Percentiles rank a stretch among this genome's conserved stretches.
phyloP scores from a whole-genome alignment of 2,113 vertebrate genomes.

The Pitta sordida region DNA sequence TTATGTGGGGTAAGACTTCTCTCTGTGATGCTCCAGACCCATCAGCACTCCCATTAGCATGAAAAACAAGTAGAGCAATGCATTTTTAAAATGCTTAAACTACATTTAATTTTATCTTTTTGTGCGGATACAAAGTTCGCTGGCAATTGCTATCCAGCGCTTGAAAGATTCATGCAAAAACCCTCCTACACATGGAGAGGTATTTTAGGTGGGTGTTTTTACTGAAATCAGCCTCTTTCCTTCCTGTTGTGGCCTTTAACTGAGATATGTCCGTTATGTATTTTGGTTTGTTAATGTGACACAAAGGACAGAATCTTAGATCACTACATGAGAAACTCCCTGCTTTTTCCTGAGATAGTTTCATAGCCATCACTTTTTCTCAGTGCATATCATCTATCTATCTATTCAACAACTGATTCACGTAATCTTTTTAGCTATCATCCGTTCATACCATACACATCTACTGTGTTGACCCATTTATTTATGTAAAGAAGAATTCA shows the following conservation, averaged over 20 bases:
- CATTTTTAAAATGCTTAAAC: not conserved
- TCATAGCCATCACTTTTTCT: not conserved
- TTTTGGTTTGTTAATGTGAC: not conserved
- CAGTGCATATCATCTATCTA: too few relatives aligned
- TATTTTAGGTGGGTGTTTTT: not conserved
- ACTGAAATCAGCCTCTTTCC: conserved; percentile 6
- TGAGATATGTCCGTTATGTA: not conserved
- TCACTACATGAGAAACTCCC: not conserved
- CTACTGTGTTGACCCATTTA: not conserved
- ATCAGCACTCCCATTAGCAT: not conserved
- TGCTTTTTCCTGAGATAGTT: not conserved
- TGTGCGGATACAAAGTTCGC: not conserved
- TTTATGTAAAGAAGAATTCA: not conserved
- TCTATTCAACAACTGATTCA: not conserved
- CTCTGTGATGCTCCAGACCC: not conserved
- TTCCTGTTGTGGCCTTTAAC: not conserved
- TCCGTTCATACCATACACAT: not conserved
- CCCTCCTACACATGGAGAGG: not conserved
- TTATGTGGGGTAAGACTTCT: not conserved
- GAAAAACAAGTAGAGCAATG: not conserved
- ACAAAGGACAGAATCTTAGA: not conserved
- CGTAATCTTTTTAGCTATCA: not conserved
- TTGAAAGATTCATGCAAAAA: not conserved
- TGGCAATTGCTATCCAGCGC: not conserved
- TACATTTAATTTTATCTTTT: not conserved